A percentile compares a stretch with the other conserved stretches of the same genome.
phyloP scores from a whole-genome alignment of 1,140 invertebrate genomes.

The Coenobita brevimanus region DNA sequence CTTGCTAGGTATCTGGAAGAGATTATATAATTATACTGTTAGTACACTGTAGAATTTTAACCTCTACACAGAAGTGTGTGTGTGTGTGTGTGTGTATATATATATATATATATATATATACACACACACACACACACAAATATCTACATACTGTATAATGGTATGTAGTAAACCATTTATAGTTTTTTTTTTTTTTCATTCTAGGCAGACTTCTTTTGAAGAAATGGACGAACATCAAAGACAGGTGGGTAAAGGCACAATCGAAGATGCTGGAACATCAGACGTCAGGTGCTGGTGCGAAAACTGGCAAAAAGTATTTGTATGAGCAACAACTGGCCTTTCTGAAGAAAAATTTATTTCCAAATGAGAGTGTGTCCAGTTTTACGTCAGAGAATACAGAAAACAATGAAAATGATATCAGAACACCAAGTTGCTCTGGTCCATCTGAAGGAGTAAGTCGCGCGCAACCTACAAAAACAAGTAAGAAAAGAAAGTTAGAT shows the following conservation, averaged over 20 bases:
- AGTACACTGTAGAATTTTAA: no score
- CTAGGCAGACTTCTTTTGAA: background rate
- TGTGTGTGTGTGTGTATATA: no score
- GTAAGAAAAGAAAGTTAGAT: conserved; percentile 11
- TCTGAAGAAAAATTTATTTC: conserved; percentile 1
- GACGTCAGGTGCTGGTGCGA: background rate
- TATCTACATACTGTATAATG: background rate
- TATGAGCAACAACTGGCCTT: conserved; percentile 10
- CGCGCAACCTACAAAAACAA: background rate
- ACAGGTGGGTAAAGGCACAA: background rate
- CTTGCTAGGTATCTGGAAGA: conserved; percentile 20
- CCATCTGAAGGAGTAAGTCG: conserved; percentile 3
- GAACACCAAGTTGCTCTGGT: background rate
- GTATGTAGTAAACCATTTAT: no score
- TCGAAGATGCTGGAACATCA: background rate
- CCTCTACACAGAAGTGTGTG: no score
- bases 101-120: no score
- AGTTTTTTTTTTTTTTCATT: no score
- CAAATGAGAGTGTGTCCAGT: background rate
- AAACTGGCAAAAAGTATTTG: background rate
- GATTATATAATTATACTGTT: background rate
- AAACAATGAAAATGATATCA: background rate
- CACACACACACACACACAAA: background rate
- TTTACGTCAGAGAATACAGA: background rate
- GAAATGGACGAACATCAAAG: conserved; percentile 20